Evolutionary conservation across 1,140 invertebrate species (phyloP).

Genomic region (Drosophila teissieri): DNA sequence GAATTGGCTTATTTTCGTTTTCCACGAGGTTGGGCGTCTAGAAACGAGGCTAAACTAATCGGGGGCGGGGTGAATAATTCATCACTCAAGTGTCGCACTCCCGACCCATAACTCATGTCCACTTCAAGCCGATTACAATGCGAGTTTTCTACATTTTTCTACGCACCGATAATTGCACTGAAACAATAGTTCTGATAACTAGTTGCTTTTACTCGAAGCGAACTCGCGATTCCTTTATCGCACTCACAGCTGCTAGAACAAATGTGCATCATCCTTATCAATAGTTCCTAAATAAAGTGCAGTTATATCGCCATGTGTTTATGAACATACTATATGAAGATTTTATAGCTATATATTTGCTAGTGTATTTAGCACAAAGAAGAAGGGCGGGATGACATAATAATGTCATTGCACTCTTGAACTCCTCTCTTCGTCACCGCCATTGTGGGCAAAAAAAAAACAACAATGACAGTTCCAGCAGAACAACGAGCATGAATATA

Average conservation of each 20-base stretch:
- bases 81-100: slow-evolving; percentile 47
- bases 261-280: slow-evolving; percentile 16
- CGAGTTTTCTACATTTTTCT: slow-evolving; percentile 25
- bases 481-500: neutral
- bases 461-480: slow-evolving; percentile 41
- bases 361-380: neutral
- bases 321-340: too few species aligned
- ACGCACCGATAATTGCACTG: neutral
- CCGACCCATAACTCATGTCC: slow-evolving; percentile 27
- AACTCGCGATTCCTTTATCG: slow-evolving; percentile 23
- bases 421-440: slow-evolving; percentile 7
- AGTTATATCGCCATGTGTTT: neutral
- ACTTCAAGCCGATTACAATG: slow-evolving; percentile 7
- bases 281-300: neutral
- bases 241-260: slow-evolving; percentile 15
- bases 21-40: slow-evolving; percentile 19
- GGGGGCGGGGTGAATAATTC: slow-evolving; percentile 38
- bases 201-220: neutral
- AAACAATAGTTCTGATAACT: slow-evolving; percentile 1
- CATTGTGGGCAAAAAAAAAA: slow-evolving; percentile 4
- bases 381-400: slow-evolving; percentile 3
- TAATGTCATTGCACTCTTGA: slow-evolving; percentile 69
- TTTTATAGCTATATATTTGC: too few species aligned
- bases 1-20: slow-evolving; percentile 61
- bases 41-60: slow-evolving; percentile 12